Percentiles rank a stretch among this genome's conserved stretches.
Evolutionary conservation across 1,140 invertebrate genomes (phyloP).

Genomic region (Drosophila funebris): DNA sequence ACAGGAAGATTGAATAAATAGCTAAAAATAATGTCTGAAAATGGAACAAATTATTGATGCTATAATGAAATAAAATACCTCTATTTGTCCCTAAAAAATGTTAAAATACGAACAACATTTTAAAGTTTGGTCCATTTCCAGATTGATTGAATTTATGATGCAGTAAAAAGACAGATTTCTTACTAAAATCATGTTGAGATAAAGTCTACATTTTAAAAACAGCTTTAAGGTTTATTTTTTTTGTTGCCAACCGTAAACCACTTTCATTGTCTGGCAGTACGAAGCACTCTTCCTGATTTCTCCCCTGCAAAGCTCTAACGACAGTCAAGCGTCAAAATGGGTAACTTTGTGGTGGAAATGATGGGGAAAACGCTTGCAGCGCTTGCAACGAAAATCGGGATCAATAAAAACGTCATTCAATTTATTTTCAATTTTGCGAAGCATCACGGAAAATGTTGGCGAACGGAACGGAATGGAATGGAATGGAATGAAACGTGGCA

Average conservation of each 20-base stretch:
- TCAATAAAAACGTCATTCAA: conserved; percentile 82
- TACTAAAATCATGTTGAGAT: no score
- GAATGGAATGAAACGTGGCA: conserved; percentile 63
- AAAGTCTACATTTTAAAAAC: background rate
- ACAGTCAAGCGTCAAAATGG: conserved; percentile 75
- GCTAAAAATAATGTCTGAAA: no score
- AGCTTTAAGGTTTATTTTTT: background rate
- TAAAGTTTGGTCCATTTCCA: no score
- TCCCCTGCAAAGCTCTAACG: conserved; percentile 13
- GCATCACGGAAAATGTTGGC: conserved; percentile 24
- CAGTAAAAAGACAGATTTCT: no score
- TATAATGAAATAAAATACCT: no score
- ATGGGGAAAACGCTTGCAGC: conserved; percentile 31
- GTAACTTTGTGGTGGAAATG: conserved; percentile 21
- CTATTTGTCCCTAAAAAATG: no score
- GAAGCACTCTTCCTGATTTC: background rate
- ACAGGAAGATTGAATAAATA: no score
- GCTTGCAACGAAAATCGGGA: conserved; percentile 66
- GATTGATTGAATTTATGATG: no score
- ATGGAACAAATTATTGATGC: no score
- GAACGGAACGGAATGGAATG: conserved; percentile 13
- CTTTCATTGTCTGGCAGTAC: conserved; percentile 17
- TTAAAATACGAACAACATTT: no score
- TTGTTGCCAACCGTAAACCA: background rate
- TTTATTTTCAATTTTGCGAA: conserved; percentile 77